phyloP scores from a whole-genome alignment of 2,888 invertebrate genomes.

The Megaustenia siamemsis region DNA sequence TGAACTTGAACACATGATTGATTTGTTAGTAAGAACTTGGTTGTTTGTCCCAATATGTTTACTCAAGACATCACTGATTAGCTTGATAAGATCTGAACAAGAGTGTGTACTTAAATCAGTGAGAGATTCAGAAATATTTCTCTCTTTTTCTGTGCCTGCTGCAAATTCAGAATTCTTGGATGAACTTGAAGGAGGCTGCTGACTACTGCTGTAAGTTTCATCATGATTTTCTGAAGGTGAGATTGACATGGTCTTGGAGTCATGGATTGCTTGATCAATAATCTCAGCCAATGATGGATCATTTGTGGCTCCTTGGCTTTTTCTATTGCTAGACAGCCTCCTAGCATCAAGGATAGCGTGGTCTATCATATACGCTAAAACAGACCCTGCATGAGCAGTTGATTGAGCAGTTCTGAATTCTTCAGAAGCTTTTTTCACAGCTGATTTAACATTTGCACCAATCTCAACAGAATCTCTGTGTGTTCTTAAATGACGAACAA shows the following conservation, averaged over 20 bases:
- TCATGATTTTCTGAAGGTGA: constrained; percentile 9
- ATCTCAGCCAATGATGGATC: constrained; percentile 31
- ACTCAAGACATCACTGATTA: not conserved
- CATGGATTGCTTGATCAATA: constrained; percentile 40
- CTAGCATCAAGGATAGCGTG: constrained; percentile 32
- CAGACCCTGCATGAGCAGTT: not conserved
- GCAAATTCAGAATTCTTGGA: not conserved
- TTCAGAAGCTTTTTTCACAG: constrained; percentile 30
- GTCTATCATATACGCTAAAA: constrained; percentile 36
- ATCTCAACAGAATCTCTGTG: constrained; percentile 31
- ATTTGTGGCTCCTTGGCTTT: not conserved
- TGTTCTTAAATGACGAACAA: constrained; percentile 32
- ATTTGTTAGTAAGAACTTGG: not conserved
- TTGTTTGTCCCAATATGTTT: constrained; percentile 1
- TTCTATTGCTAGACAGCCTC: not conserved
- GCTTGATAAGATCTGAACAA: not conserved
- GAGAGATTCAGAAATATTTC: not conserved
- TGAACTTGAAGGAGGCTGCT: constrained; percentile 1
- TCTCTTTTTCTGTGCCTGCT: not conserved
- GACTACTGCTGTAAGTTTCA: not conserved
- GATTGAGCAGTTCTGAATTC: not conserved
- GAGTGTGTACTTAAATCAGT: not conserved
- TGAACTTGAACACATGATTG: not conserved
- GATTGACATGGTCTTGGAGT: constrained; percentile 8
- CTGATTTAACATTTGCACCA: not conserved